These are phyloP conservation scores for Zeuzera pyrina DNA, from an alignment of 2,888 invertebrate genomes.

Conservation along the genomic window DNA sequence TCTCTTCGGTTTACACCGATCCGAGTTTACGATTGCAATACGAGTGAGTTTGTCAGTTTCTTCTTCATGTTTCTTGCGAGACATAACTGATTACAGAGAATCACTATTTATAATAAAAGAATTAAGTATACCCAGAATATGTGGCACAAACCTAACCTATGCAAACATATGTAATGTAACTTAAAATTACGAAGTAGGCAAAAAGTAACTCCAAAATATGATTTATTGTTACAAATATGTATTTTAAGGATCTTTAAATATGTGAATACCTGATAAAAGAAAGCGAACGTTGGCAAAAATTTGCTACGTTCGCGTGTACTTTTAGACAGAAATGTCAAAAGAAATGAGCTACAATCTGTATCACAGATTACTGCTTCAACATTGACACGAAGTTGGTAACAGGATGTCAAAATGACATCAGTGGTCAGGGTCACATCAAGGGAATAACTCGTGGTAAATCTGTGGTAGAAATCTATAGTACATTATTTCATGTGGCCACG, in stretches of 20 bases:
- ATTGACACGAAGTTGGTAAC: too few relatives aligned
- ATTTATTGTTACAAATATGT: background rate
- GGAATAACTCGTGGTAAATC: too few relatives aligned
- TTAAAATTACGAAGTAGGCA: background rate
- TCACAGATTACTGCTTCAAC: too few relatives aligned
- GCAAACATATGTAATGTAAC: background rate
- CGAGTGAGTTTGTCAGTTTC: constrained; percentile 95
- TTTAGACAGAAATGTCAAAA: constrained; percentile 60
- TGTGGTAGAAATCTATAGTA: too few relatives aligned
- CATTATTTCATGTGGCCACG: too few relatives aligned
- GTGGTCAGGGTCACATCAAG: too few relatives aligned
- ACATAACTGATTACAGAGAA: constrained; percentile 44
- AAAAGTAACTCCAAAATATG: background rate
- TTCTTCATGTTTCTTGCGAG: constrained; percentile 78
- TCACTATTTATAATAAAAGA: constrained; percentile 15
- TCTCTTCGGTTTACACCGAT: constrained; percentile 99
- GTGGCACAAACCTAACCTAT: constrained; percentile 61
- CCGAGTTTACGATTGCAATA: constrained; percentile 97
- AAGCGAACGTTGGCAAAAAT: constrained; percentile 56
- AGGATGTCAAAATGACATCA: too few relatives aligned
- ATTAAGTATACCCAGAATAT: constrained; percentile 32
- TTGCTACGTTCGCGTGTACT: constrained; percentile 68
- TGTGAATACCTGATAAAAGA: constrained; percentile 50
- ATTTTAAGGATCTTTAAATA: background rate
- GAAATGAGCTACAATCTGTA: too few relatives aligned